Percentiles rank a stretch among this genome's conserved stretches.
phyloP scores from a whole-genome alignment of 2,888 invertebrate species.

The Drosophila nigricruria region DNA sequence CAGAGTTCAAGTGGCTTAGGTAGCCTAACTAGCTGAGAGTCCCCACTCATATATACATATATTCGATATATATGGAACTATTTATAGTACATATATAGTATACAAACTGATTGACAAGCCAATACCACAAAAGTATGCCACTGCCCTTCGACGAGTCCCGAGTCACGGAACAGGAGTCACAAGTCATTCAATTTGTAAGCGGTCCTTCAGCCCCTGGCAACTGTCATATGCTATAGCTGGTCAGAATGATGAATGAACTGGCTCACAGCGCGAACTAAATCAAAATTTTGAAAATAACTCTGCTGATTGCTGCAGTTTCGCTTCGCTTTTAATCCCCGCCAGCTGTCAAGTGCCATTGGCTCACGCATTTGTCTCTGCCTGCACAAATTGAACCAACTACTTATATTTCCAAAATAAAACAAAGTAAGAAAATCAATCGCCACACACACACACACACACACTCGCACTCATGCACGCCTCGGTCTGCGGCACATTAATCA shows the following conservation, averaged over 20 bases:
- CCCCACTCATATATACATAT: not conserved
- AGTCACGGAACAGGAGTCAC: not conserved
- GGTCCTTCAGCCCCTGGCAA: not conserved
- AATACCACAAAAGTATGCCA: not conserved
- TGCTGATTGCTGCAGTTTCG: conserved; percentile 54
- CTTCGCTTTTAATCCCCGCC: conserved; percentile 19
- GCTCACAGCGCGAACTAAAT: conserved; percentile 37
- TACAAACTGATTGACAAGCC: not conserved
- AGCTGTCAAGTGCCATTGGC: conserved; percentile 44
- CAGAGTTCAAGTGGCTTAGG: not conserved
- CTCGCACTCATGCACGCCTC: conserved; percentile 2
- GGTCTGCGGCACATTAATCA: conserved; percentile 70
- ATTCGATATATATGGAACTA: not conserved
- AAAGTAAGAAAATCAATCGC: conserved; percentile 60
- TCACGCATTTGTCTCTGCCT: conserved; percentile 61
- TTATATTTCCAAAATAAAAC: conserved; percentile 20
- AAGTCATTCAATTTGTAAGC: not conserved
- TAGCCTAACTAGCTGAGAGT: conserved; percentile 5
- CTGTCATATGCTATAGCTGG: not conserved
- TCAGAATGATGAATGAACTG: conserved; percentile 2
- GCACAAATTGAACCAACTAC: conserved; percentile 15
- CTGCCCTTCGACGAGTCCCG: not conserved
- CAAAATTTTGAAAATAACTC: conserved; percentile 33
- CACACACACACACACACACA: conserved; percentile 10
- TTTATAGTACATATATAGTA: not conserved